Evolutionary conservation across 2,888 invertebrate species (phyloP).

Genomic region (Hololepta plana): DNA sequence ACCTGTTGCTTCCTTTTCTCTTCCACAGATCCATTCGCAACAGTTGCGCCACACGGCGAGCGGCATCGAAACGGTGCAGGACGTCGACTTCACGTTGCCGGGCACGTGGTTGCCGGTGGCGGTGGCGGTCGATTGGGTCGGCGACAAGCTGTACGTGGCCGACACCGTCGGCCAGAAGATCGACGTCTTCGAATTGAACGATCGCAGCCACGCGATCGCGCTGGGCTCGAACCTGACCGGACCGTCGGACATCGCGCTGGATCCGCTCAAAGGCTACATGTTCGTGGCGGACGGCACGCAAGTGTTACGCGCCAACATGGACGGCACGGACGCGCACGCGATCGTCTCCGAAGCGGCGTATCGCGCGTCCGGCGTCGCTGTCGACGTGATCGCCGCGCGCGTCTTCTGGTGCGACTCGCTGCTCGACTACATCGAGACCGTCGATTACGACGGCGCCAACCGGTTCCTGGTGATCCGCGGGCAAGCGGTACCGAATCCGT

Average conservation of each 20-base stretch:
- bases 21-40: conserved; percentile 40
- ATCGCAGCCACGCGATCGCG: conserved; percentile 76
- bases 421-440: conserved; percentile 88
- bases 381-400: conserved; percentile 76
- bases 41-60: conserved; percentile 29
- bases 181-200: conserved; percentile 81
- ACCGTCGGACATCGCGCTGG: conserved; percentile 82
- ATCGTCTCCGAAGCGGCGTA: conserved; percentile 87
- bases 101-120: conserved; percentile 83
- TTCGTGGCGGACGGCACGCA: conserved; percentile 75
- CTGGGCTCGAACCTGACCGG: conserved; percentile 79
- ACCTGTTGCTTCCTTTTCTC: too few relatives aligned
- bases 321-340: conserved; percentile 66
- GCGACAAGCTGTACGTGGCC: conserved; percentile 87
- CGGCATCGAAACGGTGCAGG: conserved; percentile 28
- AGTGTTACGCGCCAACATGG: conserved; percentile 80
- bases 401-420: conserved; percentile 95
- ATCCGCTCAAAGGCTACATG: conserved; percentile 78
- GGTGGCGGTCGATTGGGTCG: conserved; percentile 92
- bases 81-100: conserved; percentile 56
- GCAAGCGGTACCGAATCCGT: conserved; percentile 71
- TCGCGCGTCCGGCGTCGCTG: conserved; percentile 79
- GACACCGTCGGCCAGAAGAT: conserved; percentile 87
- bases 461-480: conserved; percentile 66
- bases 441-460: conserved; percentile 78